Evolutionary conservation across 2,888 invertebrate genomes (phyloP), one percentile per base, ranked within the genome.

Genomic region (Xanthorhoe spadicearia): DNA sequence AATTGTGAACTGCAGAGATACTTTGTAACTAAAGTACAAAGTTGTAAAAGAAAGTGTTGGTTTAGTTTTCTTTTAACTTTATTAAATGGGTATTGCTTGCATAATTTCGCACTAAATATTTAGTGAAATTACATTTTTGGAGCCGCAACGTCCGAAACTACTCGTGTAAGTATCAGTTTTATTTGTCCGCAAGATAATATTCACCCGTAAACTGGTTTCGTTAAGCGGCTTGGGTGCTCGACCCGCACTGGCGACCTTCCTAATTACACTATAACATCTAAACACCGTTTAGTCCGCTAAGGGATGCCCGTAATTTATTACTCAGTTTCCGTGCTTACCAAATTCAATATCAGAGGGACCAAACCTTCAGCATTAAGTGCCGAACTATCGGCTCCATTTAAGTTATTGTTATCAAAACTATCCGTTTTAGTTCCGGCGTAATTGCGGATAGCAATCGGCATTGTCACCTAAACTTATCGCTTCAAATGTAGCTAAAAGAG

Each of bases 271-370:
- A 81, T 83, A 84, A 83, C 80, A 84, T 83, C 81, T 82, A 83
- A 86, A 86, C 82, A 87, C 80, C 80, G 82, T 83, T 86, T 81
- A 81, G 78, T 79, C 75, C 74, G 77, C 79, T 75, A 81, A 82
- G 83, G 85, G 85, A 81, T 80, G 77, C 76, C 75, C 76, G 78
- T 88, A 89, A 89, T 90, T 90, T 86, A 89, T 86, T 83, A 83
- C 82, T 81, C 81, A 84, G 85, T 86, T 85, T 85, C 83, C 79
- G 78, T 77, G 75, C 81, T 79, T 79, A 77, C 83, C 78, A 81
- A 89, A 91, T 89, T 90, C 87, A 89, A 90, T 90, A 88, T 86
- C 83, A 85, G 85, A 83, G 86, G 84, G 83, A 79, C 79, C 78
- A 77, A 77, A 81, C 77, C 82, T 80, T 80, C 83, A 80, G 83